phyloP scores from a whole-genome alignment of 2,113 vertebrate genomes.

The Rynchops niger region DNA sequence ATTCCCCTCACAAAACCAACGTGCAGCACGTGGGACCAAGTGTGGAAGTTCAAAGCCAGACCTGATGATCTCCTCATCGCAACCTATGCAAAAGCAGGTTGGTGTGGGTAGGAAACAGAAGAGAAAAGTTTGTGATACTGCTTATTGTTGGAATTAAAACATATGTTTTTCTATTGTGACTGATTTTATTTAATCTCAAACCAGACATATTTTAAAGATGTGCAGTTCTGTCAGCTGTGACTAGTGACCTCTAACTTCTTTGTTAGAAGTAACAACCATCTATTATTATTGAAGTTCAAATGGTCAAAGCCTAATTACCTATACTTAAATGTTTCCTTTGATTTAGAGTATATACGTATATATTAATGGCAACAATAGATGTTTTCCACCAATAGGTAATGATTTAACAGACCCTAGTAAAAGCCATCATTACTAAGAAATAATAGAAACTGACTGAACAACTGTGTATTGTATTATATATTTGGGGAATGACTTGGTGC shows the following conservation, averaged over 20 bases:
- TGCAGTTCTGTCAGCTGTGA: neutral
- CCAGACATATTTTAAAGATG: neutral
- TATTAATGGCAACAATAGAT: neutral
- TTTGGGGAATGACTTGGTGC: neutral
- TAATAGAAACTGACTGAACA: neutral
- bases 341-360: neutral
- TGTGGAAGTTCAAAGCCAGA: constrained; percentile 73
- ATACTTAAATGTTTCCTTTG: neutral
- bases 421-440: neutral
- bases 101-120: neutral
- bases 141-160: neutral
- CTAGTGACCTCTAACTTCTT: neutral
- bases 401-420: neutral
- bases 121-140: neutral
- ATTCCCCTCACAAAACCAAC: neutral
- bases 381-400: neutral
- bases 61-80: constrained; percentile 73
- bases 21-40: neutral
- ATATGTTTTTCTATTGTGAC: neutral
- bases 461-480: neutral
- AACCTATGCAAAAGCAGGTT: constrained; percentile 75
- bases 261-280: neutral
- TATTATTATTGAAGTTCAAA: neutral
- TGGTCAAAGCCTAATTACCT: neutral
- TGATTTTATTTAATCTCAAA: neutral